Evolutionary conservation across 2,888 invertebrate species (phyloP).

Genomic region (Oasisia sp.): DNA sequence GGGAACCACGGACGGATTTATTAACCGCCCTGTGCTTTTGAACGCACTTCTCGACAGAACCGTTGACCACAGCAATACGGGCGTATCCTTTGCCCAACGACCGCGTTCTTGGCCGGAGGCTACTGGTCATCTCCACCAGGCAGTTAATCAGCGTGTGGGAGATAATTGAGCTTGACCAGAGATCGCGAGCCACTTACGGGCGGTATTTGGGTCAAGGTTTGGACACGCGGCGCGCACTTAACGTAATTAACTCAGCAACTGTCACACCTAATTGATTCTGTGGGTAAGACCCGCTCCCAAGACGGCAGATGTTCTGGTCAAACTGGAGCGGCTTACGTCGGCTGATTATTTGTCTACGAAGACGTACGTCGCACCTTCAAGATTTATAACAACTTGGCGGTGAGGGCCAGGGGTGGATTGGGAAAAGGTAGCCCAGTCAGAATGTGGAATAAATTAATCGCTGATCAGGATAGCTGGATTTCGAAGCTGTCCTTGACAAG

Average conservation of each 20-base stretch:
- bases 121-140: not conserved
- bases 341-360: not conserved
- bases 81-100: not conserved
- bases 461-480: not conserved
- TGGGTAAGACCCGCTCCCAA: not conserved
- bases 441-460: not conserved
- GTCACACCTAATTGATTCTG: not conserved
- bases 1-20: not conserved
- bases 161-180: not conserved
- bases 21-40: not conserved
- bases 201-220: not conserved
- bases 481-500: not conserved
- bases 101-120: not conserved
- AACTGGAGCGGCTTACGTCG: not conserved
- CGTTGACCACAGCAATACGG: not conserved
- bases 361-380: not conserved
- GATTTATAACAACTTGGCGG: not conserved
- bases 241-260: conserved; percentile 7
- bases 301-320: not conserved
- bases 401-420: not conserved
- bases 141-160: not conserved
- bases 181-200: not conserved
- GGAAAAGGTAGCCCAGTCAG: not conserved
- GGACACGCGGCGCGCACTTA: not conserved
- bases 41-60: not conserved